Evolutionary conservation across 2,113 vertebrate species (phyloP).

Genomic region (Cepphus grylle): DNA sequence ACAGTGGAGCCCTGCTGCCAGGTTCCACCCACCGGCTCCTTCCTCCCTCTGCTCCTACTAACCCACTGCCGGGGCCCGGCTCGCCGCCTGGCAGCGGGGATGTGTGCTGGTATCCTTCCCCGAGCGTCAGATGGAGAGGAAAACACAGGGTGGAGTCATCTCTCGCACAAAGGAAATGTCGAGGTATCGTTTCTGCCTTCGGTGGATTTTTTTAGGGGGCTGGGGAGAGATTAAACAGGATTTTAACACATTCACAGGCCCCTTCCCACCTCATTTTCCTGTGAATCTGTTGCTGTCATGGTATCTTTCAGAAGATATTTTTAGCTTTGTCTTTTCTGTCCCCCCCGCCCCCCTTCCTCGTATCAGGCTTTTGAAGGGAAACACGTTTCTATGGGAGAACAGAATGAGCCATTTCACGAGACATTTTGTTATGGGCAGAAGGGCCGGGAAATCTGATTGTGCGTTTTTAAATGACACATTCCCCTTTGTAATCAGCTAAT

Average conservation of each 20-base stretch:
- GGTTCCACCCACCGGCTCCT: conserved; percentile 10
- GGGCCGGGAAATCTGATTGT: conserved; percentile 14
- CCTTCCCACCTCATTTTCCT: conserved; percentile 41
- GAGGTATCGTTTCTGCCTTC: conserved; percentile 1
- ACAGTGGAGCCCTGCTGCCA: background rate
- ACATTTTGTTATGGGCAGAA: conserved; percentile 5
- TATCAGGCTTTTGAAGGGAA: conserved; percentile 28
- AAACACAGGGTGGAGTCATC: conserved; percentile 62
- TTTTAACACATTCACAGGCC: conserved; percentile 36
- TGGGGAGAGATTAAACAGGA: conserved; percentile 48
- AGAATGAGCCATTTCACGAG: conserved; percentile 25
- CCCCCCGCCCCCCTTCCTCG: background rate
- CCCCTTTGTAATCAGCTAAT: conserved; percentile 28
- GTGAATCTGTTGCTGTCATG: conserved; percentile 23
- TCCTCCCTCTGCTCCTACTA: conserved; percentile 17
- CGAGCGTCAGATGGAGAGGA: conserved; percentile 38
- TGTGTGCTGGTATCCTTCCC: conserved; percentile 1
- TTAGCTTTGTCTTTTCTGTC: conserved; percentile 40
- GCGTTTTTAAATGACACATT: conserved; percentile 10
- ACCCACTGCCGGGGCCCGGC: background rate
- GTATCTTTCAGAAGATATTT: conserved; percentile 46
- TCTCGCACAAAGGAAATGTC: conserved; percentile 55
- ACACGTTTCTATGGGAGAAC: conserved; percentile 2
- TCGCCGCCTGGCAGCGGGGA: background rate
- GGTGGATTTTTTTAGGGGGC: conserved; percentile 10